phyloP scores from a whole-genome alignment of 2,888 invertebrate genomes.

The Nymphalis polychloros region DNA sequence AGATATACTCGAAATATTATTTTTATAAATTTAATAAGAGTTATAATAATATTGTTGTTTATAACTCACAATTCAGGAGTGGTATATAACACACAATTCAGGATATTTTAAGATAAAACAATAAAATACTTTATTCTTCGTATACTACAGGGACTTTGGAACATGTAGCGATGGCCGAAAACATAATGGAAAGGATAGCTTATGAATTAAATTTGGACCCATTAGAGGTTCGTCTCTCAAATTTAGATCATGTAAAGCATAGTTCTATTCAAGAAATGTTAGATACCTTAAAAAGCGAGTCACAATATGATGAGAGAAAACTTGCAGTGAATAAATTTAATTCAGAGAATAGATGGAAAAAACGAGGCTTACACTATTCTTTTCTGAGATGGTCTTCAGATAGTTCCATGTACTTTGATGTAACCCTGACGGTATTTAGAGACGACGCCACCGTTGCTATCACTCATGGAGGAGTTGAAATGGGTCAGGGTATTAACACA shows the following conservation, averaged over 20 bases:
- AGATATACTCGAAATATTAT: too few species aligned
- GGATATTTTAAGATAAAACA: not conserved
- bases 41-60: too few species aligned
- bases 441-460: conserved; percentile 84
- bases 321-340: conserved; percentile 79
- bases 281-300: conserved; percentile 73
- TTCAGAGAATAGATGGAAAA: conserved; percentile 86
- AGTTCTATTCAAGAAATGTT: conserved; percentile 68
- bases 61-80: too few species aligned
- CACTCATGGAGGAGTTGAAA: conserved; percentile 84
- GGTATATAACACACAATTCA: too few species aligned
- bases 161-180: conserved; percentile 79
- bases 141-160: conserved; percentile 70
- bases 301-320: conserved; percentile 76
- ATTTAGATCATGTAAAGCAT: conserved; percentile 59
- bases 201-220: conserved; percentile 78
- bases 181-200: conserved; percentile 84
- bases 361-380: conserved; percentile 83
- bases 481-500: conserved; percentile 89
- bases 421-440: conserved; percentile 82
- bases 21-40: too few species aligned
- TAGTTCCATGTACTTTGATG: conserved; percentile 53
- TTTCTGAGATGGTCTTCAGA: conserved; percentile 82
- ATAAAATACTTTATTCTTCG: not conserved
- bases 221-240: conserved; percentile 75